A percentile compares a stretch with the other conserved stretches of the same genome.
phyloP scores from a whole-genome alignment of 2,888 invertebrate species.

The Aleiodes alternator region DNA sequence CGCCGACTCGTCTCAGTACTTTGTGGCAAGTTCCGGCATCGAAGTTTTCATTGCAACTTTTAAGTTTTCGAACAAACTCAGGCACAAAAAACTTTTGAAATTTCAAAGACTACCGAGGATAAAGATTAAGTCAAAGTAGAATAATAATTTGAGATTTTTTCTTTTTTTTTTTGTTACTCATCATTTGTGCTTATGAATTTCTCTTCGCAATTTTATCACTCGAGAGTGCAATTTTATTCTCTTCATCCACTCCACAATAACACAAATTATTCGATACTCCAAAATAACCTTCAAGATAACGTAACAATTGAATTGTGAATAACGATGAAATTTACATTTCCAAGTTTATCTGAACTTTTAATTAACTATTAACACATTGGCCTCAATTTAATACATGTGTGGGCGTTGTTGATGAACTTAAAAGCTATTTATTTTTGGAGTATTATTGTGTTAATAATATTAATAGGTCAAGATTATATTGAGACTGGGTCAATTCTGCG shows the following conservation, averaged over 20 bases:
- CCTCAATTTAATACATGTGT: conserved; percentile 4
- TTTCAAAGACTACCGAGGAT: conserved; percentile 12
- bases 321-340: no score
- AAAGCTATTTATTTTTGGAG: conserved; percentile 6
- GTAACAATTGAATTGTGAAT: conserved; percentile 6
- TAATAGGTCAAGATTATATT: conserved; percentile 10
- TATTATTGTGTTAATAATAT: conserved; percentile 6
- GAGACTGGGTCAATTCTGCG: conserved; percentile 18
- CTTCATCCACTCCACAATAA: no score
- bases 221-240: no score
- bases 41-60: conserved; percentile 64
- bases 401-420: not conserved
- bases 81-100: not conserved
- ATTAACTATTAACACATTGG: conserved; percentile 3
- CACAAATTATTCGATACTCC: no score
- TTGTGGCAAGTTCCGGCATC: conserved; percentile 67
- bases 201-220: no score
- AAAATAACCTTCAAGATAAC: no score
- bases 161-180: no score
- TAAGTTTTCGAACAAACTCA: conserved; percentile 59
- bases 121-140: not conserved
- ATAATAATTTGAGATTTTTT: no score
- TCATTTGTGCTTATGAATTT: not conserved
- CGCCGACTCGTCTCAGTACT: conserved; percentile 58
- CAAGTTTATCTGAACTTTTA: not conserved